A percentile compares a stretch with the other conserved stretches of the same genome.
Conservation (phyloP, 2,113 vertebrate genomes). For the Leptobrachium leishanense region DNA sequence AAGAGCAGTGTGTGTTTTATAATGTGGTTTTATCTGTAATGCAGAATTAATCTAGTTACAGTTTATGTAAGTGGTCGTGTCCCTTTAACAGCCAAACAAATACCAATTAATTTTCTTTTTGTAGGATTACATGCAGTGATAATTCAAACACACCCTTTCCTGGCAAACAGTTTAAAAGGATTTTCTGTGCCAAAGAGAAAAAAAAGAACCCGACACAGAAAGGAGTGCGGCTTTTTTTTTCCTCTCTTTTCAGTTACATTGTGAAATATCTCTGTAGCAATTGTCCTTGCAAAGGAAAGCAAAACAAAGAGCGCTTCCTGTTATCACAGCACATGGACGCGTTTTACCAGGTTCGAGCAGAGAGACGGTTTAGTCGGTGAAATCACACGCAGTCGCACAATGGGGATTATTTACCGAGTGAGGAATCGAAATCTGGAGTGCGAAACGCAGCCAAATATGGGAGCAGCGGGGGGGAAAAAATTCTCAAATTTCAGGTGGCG, state of each 20-base stretch:
- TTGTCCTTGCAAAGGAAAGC: constrained; percentile 39
- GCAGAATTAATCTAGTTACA: too few species aligned
- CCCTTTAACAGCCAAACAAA: too few species aligned
- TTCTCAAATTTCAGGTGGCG: too few species aligned
- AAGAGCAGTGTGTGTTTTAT: too few species aligned
- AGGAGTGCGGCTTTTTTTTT: neutral
- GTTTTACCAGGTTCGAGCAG: constrained; percentile 3
- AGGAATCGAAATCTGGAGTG: neutral
- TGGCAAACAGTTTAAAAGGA: too few species aligned
- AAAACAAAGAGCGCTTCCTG: constrained; percentile 39
- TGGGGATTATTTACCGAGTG: too few species aligned
- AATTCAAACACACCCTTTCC: neutral
- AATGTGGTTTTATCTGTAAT: too few species aligned
- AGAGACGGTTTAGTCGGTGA: neutral
- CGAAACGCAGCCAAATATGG: too few species aligned
- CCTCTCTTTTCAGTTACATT: constrained; percentile 34
- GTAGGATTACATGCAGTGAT: too few species aligned
- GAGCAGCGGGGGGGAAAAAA: too few species aligned
- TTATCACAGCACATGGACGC: constrained; percentile 7
- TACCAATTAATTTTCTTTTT: too few species aligned
- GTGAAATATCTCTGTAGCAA: constrained; percentile 45
- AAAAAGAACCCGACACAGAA: constrained; percentile 5
- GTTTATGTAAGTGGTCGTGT: too few species aligned
- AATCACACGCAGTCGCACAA: neutral
- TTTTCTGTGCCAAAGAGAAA: constrained; percentile 21